A percentile compares a stretch with the other conserved stretches of the same genome.
phyloP scores from a whole-genome alignment of 2,888 invertebrate species.

The Melinopterus prodromus region DNA sequence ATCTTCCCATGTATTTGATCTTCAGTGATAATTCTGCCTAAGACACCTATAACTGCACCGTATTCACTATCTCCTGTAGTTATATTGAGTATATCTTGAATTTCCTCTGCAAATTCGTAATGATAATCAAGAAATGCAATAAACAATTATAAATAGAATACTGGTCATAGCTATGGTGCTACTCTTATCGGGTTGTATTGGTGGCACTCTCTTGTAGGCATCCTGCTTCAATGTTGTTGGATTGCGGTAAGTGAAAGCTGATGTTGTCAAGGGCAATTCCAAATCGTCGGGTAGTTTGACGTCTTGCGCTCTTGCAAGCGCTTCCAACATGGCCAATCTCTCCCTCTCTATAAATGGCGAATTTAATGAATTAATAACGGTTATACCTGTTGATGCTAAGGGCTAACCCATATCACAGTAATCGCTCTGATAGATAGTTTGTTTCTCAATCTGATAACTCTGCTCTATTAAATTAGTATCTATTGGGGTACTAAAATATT shows the following conservation, averaged over 20 bases:
- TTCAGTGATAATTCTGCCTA: slow-evolving; percentile 31
- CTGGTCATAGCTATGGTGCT: slow-evolving; percentile 8
- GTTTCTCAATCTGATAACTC: slow-evolving; percentile 26
- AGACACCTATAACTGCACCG: slow-evolving; percentile 25
- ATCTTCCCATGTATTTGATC: slow-evolving; percentile 35
- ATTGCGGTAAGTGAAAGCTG: slow-evolving; percentile 26
- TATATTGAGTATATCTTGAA: slow-evolving; percentile 30
- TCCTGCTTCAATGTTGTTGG: slow-evolving; percentile 26
- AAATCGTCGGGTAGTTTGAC: slow-evolving; percentile 24
- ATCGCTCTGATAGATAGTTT: slow-evolving; percentile 33
- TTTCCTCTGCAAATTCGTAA: slow-evolving; percentile 21
- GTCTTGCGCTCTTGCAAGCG: neutral
- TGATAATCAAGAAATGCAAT: neutral
- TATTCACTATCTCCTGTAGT: slow-evolving; percentile 32
- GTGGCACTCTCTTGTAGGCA: slow-evolving; percentile 24
- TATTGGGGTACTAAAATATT: slow-evolving; percentile 28
- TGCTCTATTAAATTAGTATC: slow-evolving; percentile 19
- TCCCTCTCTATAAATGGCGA: neutral
- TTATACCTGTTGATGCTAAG: neutral
- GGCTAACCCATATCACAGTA: slow-evolving; percentile 33
- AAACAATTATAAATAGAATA: neutral
- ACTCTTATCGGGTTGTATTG: slow-evolving; percentile 9
- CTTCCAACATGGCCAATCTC: slow-evolving; percentile 18
- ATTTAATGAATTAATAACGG: neutral
- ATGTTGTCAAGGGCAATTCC: slow-evolving; percentile 28